phyloP scores from a whole-genome alignment of 2,888 invertebrate genomes.

The Ornithoptera priamus region DNA sequence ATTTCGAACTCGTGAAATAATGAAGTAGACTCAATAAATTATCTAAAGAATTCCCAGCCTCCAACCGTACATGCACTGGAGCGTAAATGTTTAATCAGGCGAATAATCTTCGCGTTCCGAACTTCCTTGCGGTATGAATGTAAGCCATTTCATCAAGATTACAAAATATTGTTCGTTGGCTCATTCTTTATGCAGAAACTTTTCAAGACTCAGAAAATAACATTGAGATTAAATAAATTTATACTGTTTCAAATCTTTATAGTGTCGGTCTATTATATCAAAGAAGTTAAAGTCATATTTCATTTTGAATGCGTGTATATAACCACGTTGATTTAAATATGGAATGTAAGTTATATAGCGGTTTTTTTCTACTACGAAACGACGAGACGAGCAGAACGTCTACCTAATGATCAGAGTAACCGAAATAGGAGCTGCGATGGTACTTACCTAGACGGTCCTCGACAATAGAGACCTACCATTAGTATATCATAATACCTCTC shows the following conservation, averaged over 20 bases:
- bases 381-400: no score
- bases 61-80: constrained; percentile 72
- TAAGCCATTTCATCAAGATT: background rate
- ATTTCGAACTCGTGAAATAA: constrained; percentile 9
- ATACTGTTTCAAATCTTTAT: background rate
- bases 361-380: no score
- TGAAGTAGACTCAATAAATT: constrained; percentile 39
- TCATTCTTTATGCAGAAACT: background rate
- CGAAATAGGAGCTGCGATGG: no score
- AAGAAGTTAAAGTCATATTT: background rate
- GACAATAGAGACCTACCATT: no score
- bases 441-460: no score
- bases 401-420: no score
- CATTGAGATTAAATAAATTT: background rate
- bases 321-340: no score
- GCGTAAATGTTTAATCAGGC: constrained; percentile 79
- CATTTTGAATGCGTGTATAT: background rate
- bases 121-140: constrained; percentile 1
- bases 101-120: constrained; percentile 62
- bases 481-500: no score
- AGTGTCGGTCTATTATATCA: background rate
- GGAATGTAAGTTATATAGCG: no score
- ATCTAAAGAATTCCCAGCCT: constrained; percentile 52
- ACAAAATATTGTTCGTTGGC: constrained; percentile 5
- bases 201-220: background rate